These are phyloP conservation scores for Sesamia inferens DNA, from an alignment of 2,888 invertebrate species.

Conservation along the genomic window DNA sequence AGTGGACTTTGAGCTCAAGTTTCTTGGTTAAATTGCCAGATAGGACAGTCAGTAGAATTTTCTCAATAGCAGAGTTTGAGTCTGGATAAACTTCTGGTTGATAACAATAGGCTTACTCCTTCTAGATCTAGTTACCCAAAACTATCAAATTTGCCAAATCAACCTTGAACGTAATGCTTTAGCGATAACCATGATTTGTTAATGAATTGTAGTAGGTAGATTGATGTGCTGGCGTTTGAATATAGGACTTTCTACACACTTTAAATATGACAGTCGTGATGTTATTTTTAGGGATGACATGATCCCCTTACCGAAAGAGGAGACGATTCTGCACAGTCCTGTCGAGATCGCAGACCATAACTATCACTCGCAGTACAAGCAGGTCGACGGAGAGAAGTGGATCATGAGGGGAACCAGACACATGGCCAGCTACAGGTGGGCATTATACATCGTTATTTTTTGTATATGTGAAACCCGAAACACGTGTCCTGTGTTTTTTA, in stretches of 20 bases:
- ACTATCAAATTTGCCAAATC: too few species aligned
- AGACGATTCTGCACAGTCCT: slow-evolving; percentile 80
- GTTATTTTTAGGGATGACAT: slow-evolving; percentile 76
- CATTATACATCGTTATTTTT: background rate
- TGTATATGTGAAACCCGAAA: too few species aligned
- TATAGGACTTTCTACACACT: too few species aligned
- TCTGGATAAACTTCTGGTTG: background rate
- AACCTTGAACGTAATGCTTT: too few species aligned
- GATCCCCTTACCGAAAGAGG: slow-evolving; percentile 79
- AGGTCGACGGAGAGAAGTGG: slow-evolving; percentile 79
- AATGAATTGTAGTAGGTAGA: too few species aligned
- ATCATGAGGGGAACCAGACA: slow-evolving; percentile 82
- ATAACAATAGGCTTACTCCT: background rate
- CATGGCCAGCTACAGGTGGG: slow-evolving; percentile 82
- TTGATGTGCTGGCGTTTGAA: too few species aligned
- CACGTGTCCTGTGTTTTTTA: too few species aligned
- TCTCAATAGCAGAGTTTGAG: background rate
- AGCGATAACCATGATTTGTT: too few species aligned
- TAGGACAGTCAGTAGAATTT: background rate
- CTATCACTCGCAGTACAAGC: slow-evolving; percentile 81
- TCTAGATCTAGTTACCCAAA: background rate
- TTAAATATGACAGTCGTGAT: background rate
- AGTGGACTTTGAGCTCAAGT: background rate
- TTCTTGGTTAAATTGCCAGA: background rate
- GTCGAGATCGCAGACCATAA: slow-evolving; percentile 83